These are phyloP conservation scores for Ptiloglossa arizonensis DNA, from an alignment of 1,140 invertebrate genomes.

Conservation along the genomic window DNA sequence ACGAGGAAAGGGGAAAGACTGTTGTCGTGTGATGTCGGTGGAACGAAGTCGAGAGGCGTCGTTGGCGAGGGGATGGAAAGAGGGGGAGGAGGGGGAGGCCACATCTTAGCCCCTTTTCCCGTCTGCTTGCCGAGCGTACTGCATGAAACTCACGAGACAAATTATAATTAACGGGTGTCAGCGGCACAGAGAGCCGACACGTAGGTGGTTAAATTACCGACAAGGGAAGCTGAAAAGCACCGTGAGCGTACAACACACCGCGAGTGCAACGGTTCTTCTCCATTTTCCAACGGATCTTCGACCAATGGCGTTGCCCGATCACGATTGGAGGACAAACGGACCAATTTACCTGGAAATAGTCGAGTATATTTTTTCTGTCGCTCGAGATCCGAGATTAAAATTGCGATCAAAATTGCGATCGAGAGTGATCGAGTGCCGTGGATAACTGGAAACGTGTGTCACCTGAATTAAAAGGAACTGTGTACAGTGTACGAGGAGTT, in stretches of 20 bases:
- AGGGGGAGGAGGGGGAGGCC: neutral
- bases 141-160: slow-evolving; percentile 49
- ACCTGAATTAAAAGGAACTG: too few relatives aligned
- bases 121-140: neutral
- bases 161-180: slow-evolving; percentile 67
- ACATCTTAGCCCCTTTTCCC: slow-evolving; percentile 24
- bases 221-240: slow-evolving; percentile 31
- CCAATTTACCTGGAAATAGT: neutral
- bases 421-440: too few relatives aligned
- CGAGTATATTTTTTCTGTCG: neutral
- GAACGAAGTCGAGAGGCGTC: slow-evolving; percentile 27
- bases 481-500: too few relatives aligned
- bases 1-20: neutral
- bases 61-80: too few relatives aligned
- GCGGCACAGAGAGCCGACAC: slow-evolving; percentile 45
- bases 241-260: neutral
- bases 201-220: slow-evolving; percentile 51
- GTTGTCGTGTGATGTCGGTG: slow-evolving; percentile 3
- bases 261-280: neutral
- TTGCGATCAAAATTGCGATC: too few relatives aligned
- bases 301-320: slow-evolving; percentile 11
- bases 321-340: neutral
- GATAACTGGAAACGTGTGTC: too few relatives aligned
- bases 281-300: neutral
- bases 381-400: too few relatives aligned